Conservation (phyloP, 2,888 invertebrate genomes). For the Perdita meconis region DNA sequence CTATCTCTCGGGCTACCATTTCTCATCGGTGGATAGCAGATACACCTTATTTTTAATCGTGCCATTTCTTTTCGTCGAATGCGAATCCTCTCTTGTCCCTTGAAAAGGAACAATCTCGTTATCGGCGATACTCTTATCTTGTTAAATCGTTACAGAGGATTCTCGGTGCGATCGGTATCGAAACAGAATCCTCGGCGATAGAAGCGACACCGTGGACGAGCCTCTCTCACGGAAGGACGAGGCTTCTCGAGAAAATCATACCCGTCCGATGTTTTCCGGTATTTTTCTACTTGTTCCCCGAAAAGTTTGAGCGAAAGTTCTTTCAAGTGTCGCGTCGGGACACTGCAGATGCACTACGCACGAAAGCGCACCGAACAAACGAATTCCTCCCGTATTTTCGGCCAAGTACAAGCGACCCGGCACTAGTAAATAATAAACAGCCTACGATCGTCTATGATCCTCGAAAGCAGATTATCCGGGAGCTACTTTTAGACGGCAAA, state of each 20-base stretch:
- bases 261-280: constrained; percentile 5
- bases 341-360: constrained; percentile 54
- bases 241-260: constrained; percentile 1
- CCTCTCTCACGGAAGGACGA: constrained; percentile 12
- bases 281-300: constrained; percentile 23
- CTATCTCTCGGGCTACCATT: constrained; percentile 66
- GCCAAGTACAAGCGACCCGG: constrained; percentile 7
- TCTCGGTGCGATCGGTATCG: constrained; percentile 40
- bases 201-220: constrained; percentile 9
- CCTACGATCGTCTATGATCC: constrained; percentile 75
- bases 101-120: too few relatives aligned
- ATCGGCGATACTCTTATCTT: constrained; percentile 72
- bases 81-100: constrained; percentile 13
- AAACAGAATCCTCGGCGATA: constrained; percentile 21
- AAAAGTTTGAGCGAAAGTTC: constrained; percentile 23
- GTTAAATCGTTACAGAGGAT: constrained; percentile 67
- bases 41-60: constrained; percentile 58
- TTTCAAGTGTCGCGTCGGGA: constrained; percentile 59
- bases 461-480: constrained; percentile 80
- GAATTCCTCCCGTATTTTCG: constrained; percentile 26
- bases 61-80: constrained; percentile 22
- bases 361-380: constrained; percentile 55
- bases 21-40: constrained; percentile 60
- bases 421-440: constrained; percentile 54
- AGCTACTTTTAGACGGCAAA: constrained; percentile 78